phyloP scores from a whole-genome alignment of 2,797 vertebrate genomes.

The Scomberomorus guttatus region DNA sequence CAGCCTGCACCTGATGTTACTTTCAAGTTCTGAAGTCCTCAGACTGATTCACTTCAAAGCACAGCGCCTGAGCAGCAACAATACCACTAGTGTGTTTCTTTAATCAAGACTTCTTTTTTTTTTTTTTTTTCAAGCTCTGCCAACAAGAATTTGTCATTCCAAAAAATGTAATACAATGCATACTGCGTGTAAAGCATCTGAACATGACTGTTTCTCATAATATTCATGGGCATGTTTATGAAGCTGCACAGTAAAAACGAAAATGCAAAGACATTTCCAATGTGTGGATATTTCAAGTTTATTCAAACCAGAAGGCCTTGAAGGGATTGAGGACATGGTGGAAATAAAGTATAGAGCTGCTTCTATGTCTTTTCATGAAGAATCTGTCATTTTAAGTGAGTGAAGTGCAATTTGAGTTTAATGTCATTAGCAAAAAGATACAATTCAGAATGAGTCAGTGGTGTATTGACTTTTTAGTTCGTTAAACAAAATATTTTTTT shows the following conservation, averaged over 20 bases:
- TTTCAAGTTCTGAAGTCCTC: constrained; percentile 22
- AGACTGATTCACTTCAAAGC: constrained; percentile 30
- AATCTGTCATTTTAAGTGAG: constrained; percentile 6
- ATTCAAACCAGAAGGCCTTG: constrained; percentile 11
- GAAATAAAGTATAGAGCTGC: background rate
- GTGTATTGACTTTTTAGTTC: background rate
- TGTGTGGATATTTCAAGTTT: constrained; percentile 7
- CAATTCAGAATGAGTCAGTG: background rate
- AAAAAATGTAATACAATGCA: constrained; percentile 3
- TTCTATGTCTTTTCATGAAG: background rate
- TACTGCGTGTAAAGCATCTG: constrained; percentile 5
- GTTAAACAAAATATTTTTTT: too few species aligned
- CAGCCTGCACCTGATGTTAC: constrained; percentile 35
- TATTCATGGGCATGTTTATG: background rate
- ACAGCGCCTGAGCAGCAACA: background rate
- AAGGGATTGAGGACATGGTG: background rate
- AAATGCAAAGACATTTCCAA: constrained; percentile 6
- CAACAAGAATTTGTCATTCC: constrained; percentile 32
- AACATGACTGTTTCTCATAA: constrained; percentile 27
- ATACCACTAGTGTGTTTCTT: constrained; percentile 8
- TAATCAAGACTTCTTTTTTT: constrained; percentile 30
- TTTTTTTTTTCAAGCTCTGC: constrained; percentile 32
- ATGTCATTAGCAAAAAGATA: background rate
- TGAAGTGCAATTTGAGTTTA: background rate
- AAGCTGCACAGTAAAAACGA: background rate